These are phyloP conservation scores for Danio rerio DNA, from an alignment of 2,113 vertebrate species.

Conservation along the genomic window GRCz12tu NC_133178.1:7465501-7466000, in stretches of 20 bases:
- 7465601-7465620: too few relatives aligned
- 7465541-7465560: too few relatives aligned
- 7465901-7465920: slow-evolving; percentile 13
- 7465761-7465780: neutral
- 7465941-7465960: slow-evolving; percentile 16
- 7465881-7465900: neutral
- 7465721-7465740: neutral
- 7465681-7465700: too few relatives aligned
- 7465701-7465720: too few relatives aligned
- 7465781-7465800: neutral
- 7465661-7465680: too few relatives aligned
- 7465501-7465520: too few relatives aligned
- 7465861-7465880: neutral
- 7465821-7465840: neutral
- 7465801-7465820: neutral
- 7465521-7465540: too few relatives aligned
- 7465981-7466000: slow-evolving; percentile 15
- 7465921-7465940: neutral
- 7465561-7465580: too few relatives aligned
- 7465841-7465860: neutral
- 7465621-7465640: too few relatives aligned
- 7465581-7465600: too few relatives aligned
- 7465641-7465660: too few relatives aligned
- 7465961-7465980: neutral
- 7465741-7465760: neutral